Base-by-base conservation (phyloP, 2,888 invertebrate species). In the Shargacucullia verbasci region DNA sequence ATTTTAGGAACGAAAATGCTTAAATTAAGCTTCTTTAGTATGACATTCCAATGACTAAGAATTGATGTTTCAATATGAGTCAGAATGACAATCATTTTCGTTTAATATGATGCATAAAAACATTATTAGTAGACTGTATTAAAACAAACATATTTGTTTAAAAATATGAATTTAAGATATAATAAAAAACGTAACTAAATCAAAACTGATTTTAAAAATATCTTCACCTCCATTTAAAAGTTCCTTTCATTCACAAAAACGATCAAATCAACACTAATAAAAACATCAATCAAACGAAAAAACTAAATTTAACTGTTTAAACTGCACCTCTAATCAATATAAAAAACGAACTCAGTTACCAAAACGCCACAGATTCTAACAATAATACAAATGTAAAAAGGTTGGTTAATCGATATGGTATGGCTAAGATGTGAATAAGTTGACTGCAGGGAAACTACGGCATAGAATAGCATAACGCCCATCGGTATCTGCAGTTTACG, bases 361-460 rank as follows among this genome's bases (percentile, higher is more conserved):
- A 48, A 38, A 70, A 55, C 54, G 35, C 50, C 69, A 29, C 46
- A 69, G 59, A 70, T 70, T 45, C 59, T 69, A 70, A 70, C 69
- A 81, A 76, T 80, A 80, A 81, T 77, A 79, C 74, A 80, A 80
- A 79, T 75, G 74, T 72, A 81, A 81, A 81, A 81, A 78, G 79
- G 77, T 78, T 80, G 78, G 84, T 82, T 84, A 89, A 91, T 92
- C 92, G 88, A 92, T 92, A 92, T 89, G 86, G 88, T 86, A 86
- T 82, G 83, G 84, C 79, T 81, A 88, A 90, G 89, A 89, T 89
- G 87, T 89, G 85, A 77, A 77, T 77, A 76, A 86, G 86, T 86
- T 82, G 86, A 90, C 90, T 92, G 92, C 92, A 91, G 91, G 84
- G 81, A 85, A 85, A 91, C 87, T 91, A 92, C 92, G 89, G 88